Conservation (phyloP, 2,113 vertebrate species). For the Chloebia gouldiae region DNA sequence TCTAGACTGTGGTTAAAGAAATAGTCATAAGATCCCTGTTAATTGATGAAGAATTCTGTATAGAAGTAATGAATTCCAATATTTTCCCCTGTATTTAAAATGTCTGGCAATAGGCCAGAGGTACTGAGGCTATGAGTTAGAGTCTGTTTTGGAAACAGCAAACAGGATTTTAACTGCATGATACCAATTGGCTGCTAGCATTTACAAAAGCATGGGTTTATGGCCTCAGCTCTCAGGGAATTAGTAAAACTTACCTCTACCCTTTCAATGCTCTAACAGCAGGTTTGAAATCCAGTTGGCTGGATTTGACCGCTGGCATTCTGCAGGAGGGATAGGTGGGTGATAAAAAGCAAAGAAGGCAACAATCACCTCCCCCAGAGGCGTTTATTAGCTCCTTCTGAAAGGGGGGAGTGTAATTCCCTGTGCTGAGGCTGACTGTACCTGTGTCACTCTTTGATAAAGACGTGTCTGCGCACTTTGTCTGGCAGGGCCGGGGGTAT, state of each 20-base stretch:
- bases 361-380: neutral
- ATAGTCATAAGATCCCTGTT: neutral
- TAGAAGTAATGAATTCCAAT: neutral
- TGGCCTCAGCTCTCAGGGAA: neutral
- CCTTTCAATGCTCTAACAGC: neutral
- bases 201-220: slow-evolving; percentile 9
- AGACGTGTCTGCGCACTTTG: neutral
- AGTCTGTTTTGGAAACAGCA: neutral
- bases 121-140: neutral
- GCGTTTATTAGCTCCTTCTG: neutral
- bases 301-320: neutral
- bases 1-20: slow-evolving; percentile 10
- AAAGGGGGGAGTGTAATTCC: neutral
- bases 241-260: neutral
- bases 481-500: neutral
- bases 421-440: neutral
- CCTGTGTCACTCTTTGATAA: neutral
- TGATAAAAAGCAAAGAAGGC: neutral
- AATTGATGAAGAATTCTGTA: neutral
- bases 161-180: slow-evolving; percentile 40
- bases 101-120: slow-evolving; percentile 14
- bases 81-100: slow-evolving; percentile 23
- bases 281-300: neutral
- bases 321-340: neutral
- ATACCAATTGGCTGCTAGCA: neutral